A percentile compares a stretch with the other conserved stretches of the same genome.
Conservation (phyloP, 2,888 invertebrate species). For the Lordiphosa andalusiaca region DNA sequence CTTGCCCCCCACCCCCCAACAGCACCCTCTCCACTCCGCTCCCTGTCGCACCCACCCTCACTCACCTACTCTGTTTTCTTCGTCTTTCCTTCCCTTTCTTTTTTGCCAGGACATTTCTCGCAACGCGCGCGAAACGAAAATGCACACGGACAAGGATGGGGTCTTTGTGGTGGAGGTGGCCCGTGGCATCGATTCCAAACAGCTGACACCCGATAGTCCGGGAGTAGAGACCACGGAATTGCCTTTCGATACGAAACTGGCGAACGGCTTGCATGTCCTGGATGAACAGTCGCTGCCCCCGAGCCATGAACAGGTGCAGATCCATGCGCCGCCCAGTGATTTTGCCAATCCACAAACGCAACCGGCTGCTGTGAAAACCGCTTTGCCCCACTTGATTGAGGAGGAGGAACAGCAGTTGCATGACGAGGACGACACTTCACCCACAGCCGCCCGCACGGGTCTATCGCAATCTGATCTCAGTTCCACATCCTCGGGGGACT, state of each 20-base stretch:
- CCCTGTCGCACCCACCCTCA: background rate
- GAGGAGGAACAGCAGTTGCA: slow-evolving; percentile 56
- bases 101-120: slow-evolving; percentile 84
- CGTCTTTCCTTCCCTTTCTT: slow-evolving; percentile 3
- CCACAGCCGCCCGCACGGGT: slow-evolving; percentile 83
- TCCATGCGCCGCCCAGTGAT: slow-evolving; percentile 78
- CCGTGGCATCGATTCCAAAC: slow-evolving; percentile 80
- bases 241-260: slow-evolving; percentile 71
- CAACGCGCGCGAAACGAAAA: slow-evolving; percentile 87
- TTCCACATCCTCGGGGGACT: slow-evolving; percentile 85
- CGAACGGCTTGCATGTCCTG: slow-evolving; percentile 68
- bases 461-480: slow-evolving; percentile 91
- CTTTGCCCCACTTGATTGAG: slow-evolving; percentile 75
- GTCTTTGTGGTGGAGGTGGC: slow-evolving; percentile 88
- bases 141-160: slow-evolving; percentile 87
- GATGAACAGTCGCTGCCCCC: slow-evolving; percentile 53
- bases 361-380: slow-evolving; percentile 44
- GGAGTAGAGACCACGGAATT: slow-evolving; percentile 67
- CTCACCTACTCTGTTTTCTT: slow-evolving; percentile 3
- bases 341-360: slow-evolving; percentile 37
- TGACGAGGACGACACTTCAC: background rate
- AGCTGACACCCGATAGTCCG: slow-evolving; percentile 70
- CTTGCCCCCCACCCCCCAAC: background rate
- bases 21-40: background rate
- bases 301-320: slow-evolving; percentile 79